phyloP scores from a whole-genome alignment of 2,113 vertebrate genomes.

The Xyliphius kryptos region DNA sequence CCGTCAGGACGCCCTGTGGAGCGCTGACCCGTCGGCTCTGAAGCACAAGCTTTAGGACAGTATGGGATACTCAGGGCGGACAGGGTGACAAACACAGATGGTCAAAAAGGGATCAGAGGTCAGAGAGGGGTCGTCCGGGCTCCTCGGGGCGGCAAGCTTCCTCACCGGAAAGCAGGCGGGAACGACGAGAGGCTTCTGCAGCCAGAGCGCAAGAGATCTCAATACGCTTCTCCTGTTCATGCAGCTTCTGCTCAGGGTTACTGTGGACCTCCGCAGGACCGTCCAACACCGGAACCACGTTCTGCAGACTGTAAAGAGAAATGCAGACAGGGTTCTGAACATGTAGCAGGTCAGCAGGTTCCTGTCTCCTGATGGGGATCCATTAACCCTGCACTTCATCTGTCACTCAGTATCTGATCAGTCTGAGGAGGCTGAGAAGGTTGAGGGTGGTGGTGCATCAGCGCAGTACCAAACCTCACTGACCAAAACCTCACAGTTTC shows the following conservation, averaged over 20 bases:
- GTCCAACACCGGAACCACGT: conserved; percentile 79
- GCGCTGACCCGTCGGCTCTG: no score
- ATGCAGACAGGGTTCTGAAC: background rate
- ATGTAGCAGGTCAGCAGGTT: background rate
- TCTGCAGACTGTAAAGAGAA: conserved; percentile 76
- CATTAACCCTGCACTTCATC: no score
- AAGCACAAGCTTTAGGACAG: conserved; percentile 33
- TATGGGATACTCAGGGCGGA: conserved; percentile 27
- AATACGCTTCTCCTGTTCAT: conserved; percentile 94
- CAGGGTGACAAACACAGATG: conserved; percentile 20
- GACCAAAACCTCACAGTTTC: no score
- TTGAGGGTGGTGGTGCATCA: no score
- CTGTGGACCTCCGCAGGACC: conserved; percentile 71
- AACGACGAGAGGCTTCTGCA: conserved; percentile 87
- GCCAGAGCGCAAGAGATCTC: conserved; percentile 93
- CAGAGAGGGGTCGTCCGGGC: conserved; percentile 23
- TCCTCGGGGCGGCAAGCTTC: conserved; percentile 30
- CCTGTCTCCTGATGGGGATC: no score
- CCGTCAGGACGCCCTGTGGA: no score
- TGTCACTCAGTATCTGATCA: no score
- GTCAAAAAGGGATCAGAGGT: conserved; percentile 30
- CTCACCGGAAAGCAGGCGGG: conserved; percentile 93
- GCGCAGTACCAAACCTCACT: no score
- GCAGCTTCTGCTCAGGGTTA: conserved; percentile 81
- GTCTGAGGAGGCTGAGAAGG: no score